phyloP scores from a whole-genome alignment of 1,140 invertebrate genomes.

The Apis cerana region DNA sequence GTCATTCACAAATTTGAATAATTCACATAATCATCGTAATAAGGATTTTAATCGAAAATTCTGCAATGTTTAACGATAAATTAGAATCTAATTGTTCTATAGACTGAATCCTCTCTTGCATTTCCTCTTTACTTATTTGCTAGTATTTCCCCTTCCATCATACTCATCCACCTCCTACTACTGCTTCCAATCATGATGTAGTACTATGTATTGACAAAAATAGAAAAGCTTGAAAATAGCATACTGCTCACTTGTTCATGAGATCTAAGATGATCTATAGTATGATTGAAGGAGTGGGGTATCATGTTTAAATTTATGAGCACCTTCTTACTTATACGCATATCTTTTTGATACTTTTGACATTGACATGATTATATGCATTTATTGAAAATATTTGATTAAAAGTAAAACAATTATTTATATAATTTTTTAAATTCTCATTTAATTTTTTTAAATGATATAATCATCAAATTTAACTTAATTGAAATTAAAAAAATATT shows the following conservation, averaged over 20 bases:
- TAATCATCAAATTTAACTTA: no score
- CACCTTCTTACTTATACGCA: background rate
- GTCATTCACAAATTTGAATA: background rate
- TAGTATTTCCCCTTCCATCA: constrained; percentile 63
- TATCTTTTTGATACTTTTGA: background rate
- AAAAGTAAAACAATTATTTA: no score
- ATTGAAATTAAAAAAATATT: background rate
- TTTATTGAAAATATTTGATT: no score
- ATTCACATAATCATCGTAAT: constrained; percentile 30
- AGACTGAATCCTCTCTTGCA: constrained; percentile 74
- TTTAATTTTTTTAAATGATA: background rate
- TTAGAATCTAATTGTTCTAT: constrained; percentile 59
- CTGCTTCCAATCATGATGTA: constrained; percentile 70
- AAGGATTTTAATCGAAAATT: constrained; percentile 45
- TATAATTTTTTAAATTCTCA: background rate
- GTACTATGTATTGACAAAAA: constrained; percentile 76
- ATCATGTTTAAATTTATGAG: constrained; percentile 26
- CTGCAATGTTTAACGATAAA: constrained; percentile 20
- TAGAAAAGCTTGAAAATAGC: constrained; percentile 74
- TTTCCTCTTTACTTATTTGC: constrained; percentile 80
- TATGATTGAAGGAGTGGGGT: background rate
- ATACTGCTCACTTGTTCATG: constrained; percentile 52
- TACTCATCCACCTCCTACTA: constrained; percentile 66
- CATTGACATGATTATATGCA: background rate
- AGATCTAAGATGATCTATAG: constrained; percentile 43